Percentiles rank a stretch among this genome's conserved stretches.
Conservation (phyloP, 2,113 vertebrate species). For the Damaliscus lunatus region DNA sequence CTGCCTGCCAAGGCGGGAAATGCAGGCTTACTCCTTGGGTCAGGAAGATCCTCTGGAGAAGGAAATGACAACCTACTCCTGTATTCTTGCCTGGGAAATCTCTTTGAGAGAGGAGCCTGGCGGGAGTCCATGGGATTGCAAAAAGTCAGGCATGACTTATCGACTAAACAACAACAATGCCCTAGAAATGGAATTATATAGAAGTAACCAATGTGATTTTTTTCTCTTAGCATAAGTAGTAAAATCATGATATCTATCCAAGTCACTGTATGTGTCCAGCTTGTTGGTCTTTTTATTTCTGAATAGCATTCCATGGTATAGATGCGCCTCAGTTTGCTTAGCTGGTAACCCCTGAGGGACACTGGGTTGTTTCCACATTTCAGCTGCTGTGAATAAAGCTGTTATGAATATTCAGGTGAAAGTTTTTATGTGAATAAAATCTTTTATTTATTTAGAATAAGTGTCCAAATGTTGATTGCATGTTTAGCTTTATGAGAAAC, state of each 20-base stretch:
- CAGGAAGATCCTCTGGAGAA: not conserved
- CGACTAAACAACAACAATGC: not conserved
- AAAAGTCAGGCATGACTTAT: fast-evolving
- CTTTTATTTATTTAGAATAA: not conserved
- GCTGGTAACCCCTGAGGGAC: not conserved
- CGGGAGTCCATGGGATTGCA: not conserved
- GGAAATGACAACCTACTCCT: not conserved
- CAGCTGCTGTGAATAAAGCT: not conserved
- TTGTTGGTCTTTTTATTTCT: not conserved
- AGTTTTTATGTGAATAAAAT: not conserved
- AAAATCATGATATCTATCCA: not conserved
- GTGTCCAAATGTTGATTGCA: not conserved
- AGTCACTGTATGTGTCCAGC: not conserved
- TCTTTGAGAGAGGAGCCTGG: not conserved
- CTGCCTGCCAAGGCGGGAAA: not conserved
- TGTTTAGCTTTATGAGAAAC: not conserved
- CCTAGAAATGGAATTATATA: not conserved
- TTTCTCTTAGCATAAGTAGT: not conserved
- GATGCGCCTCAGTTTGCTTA: not conserved
- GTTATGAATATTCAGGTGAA: not conserved
- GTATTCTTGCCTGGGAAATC: not conserved
- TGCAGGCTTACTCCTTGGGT: not conserved
- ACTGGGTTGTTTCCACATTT: not conserved
- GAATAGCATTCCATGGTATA: not conserved
- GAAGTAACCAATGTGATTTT: not conserved